Percentiles rank a stretch among this genome's conserved stretches.
Conservation (phyloP, 2,888 invertebrate species). For the Platerodrilus igneus region DNA sequence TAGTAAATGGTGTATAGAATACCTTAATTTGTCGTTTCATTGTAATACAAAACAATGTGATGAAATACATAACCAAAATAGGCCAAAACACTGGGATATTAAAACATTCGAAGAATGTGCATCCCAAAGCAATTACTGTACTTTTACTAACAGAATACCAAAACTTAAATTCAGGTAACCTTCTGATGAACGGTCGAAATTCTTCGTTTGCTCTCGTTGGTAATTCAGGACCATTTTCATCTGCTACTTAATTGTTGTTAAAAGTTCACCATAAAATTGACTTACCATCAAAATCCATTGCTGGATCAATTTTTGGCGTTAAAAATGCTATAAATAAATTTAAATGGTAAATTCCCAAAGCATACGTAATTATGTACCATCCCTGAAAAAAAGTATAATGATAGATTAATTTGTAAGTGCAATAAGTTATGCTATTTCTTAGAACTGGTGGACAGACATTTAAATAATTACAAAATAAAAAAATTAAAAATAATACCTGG, state of each 20-base stretch:
- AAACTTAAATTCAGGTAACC: slow-evolving; percentile 99
- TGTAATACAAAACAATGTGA: slow-evolving; percentile 95
- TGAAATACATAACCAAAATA: slow-evolving; percentile 99
- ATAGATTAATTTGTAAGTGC: neutral
- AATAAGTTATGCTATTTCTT: neutral
- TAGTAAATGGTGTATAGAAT: too few species aligned
- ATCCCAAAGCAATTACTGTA: slow-evolving; percentile 80
- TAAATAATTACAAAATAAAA: slow-evolving; percentile 15
- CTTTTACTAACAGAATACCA: slow-evolving; percentile 97
- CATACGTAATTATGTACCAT: slow-evolving; percentile 99
- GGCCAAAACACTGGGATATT: slow-evolving; percentile 99
- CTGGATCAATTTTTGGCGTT: slow-evolving; percentile 99
- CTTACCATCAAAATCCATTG: slow-evolving; percentile 87
- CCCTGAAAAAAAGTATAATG: slow-evolving; percentile 64
- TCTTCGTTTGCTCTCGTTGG: slow-evolving; percentile 95
- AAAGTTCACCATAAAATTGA: slow-evolving; percentile 1
- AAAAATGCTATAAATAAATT: slow-evolving; percentile 99
- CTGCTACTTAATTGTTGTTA: slow-evolving; percentile 46
- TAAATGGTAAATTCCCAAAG: slow-evolving; percentile 97
- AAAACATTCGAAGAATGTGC: slow-evolving; percentile 96
- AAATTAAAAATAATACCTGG: slow-evolving; percentile 41
- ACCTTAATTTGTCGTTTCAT: slow-evolving; percentile 99
- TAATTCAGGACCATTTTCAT: slow-evolving; percentile 84
- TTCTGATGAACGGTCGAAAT: slow-evolving; percentile 94
- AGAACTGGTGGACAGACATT: slow-evolving; percentile 30